These are phyloP conservation scores for Hydroisotoma schaefferi DNA, from an alignment of 2,888 invertebrate genomes.

Conservation along the genomic window DNA sequence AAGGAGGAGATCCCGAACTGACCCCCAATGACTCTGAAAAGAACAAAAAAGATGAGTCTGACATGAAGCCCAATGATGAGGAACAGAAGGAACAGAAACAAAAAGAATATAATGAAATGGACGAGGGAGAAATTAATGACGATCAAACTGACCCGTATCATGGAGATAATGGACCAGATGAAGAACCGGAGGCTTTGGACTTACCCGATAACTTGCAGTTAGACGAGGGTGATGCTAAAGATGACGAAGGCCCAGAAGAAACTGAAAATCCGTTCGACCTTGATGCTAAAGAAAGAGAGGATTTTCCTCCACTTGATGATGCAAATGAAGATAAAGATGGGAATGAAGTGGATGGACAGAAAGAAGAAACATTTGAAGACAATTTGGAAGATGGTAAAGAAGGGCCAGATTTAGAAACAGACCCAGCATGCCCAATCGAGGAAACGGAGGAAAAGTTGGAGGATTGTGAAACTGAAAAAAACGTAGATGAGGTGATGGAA, in stretches of 20 bases:
- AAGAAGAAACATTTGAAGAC: constrained; percentile 31
- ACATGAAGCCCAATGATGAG: constrained; percentile 40
- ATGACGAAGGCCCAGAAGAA: constrained; percentile 61
- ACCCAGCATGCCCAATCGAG: constrained; percentile 17
- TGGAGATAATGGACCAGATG: constrained; percentile 68
- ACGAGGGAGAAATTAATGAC: constrained; percentile 57
- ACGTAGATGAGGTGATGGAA: constrained; percentile 51
- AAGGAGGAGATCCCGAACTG: constrained; percentile 59
- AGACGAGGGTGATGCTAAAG: constrained; percentile 67
- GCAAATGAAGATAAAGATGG: constrained; percentile 54
- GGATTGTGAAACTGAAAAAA: constrained; percentile 48
- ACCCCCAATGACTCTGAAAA: constrained; percentile 49
- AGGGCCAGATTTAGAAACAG: constrained; percentile 53
- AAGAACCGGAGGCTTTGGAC: constrained; percentile 82
- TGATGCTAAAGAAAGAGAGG: constrained; percentile 54
- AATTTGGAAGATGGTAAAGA: constrained; percentile 55
- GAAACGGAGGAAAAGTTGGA: constrained; percentile 50
- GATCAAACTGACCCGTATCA: constrained; percentile 69
- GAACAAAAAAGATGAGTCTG: constrained; percentile 15
- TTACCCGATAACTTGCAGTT: constrained; percentile 80
- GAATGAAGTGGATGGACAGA: constrained; percentile 48
- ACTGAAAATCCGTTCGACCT: constrained; percentile 86
- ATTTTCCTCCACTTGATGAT: constrained; percentile 49
- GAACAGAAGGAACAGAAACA: constrained; percentile 53
- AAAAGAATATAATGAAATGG: constrained; percentile 54